Percentiles rank a stretch among this genome's conserved stretches.
These are phyloP conservation scores for Chorisops tibialis DNA, from an alignment of 2,888 invertebrate species.

Conservation along the genomic window DNA sequence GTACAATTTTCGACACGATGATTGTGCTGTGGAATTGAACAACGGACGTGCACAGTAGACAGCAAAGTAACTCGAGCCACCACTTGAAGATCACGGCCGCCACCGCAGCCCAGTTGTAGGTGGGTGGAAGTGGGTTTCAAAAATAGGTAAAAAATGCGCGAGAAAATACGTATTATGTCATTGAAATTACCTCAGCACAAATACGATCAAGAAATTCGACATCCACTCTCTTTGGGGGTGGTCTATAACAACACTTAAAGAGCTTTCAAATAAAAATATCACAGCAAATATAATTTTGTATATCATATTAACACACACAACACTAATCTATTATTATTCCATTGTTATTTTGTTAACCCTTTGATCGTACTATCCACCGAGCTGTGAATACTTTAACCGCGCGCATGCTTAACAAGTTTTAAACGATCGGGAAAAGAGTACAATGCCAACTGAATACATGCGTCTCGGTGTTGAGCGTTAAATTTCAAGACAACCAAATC, in stretches of 20 bases:
- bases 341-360: conserved; percentile 7
- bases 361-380: conserved; percentile 20
- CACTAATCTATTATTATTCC: too few species aligned
- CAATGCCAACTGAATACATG: conserved; percentile 12
- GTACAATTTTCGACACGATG: too few species aligned
- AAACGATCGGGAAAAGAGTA: not conserved
- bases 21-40: too few species aligned
- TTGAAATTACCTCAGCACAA: conserved; percentile 18
- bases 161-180: conserved; percentile 12
- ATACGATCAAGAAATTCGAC: too few species aligned
- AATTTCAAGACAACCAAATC: too few species aligned
- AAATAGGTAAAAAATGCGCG: conserved; percentile 12
- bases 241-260: too few species aligned
- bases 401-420: conserved; percentile 8
- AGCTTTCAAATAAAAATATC: too few species aligned
- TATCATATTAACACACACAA: too few species aligned
- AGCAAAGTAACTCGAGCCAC: not conserved
- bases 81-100: conserved; percentile 21
- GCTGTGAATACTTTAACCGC: conserved; percentile 1
- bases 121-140: conserved; percentile 20
- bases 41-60: not conserved
- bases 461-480: too few species aligned
- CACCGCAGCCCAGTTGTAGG: not conserved
- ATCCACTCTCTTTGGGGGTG: too few species aligned
- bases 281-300: too few species aligned